Base-by-base conservation (phyloP, 2,113 vertebrate species). In the Eudyptes chrysolophus region DNA sequence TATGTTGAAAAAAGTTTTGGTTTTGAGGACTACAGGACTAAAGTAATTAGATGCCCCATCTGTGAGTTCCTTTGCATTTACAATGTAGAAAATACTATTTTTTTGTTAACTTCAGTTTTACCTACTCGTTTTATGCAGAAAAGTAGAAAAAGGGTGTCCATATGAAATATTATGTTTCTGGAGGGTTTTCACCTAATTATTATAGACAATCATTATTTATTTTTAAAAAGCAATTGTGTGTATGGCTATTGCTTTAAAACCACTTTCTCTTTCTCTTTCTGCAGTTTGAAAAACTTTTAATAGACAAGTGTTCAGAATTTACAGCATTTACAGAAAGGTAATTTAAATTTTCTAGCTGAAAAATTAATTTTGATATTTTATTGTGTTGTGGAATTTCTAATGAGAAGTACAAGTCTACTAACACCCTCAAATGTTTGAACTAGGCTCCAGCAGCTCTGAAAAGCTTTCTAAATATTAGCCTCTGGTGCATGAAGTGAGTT, bases 291-390 rank as follows among this genome's bases (percentile, higher is more conserved):
- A 99, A 98, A 74, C 97, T 99, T 75, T 72, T 99, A 78, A 98
- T 99, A 98, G 99, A 99, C 71, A 99, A 99, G 89, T 99, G 99
- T 82, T 99, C 99, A 79, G 99, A 99, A 98, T 99, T 99, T 87
- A 99, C 99, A 13, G 97, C 98, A 11, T 98, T 99, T 76, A 99
- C 99, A 11, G 99, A 99, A 97, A 99, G 99, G 99, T 99, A 98
- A 97, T 14, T 55, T 54, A 32, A 82, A 62, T 89, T 89, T 76
- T 69, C 11, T 80, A 49, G 6, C 7, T 42, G 32, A 72, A 91
- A 83, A 83, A 70, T 7, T 62, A 1, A 34, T 85, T 92, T 96
- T 96, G 20, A 10, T 51, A 22, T 4, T 92, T 84, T 62, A 48
- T 72, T 79, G 11, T 42, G 11, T 51, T 75, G 16, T 19, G 16